These are phyloP conservation scores for Phortica magna DNA, from an alignment of 2,888 invertebrate species.

Conservation along the genomic window DNA sequence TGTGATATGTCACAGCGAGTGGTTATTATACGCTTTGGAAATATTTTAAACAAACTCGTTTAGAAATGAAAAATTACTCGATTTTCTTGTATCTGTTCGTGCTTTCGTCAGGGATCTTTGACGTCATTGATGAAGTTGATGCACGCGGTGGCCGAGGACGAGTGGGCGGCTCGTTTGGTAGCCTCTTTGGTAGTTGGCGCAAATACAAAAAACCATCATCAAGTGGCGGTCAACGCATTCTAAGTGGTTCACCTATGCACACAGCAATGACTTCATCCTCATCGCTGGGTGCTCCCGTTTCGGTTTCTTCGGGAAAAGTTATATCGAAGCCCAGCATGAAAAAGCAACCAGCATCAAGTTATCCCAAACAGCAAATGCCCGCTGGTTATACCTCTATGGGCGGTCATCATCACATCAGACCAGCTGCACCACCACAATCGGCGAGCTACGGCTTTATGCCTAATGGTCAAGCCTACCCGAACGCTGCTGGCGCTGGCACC, in stretches of 20 bases:
- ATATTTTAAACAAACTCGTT: neutral
- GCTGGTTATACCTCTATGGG: constrained; percentile 25
- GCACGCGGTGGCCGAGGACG: constrained; percentile 72
- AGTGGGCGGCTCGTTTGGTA: constrained; percentile 71
- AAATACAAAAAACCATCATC: constrained; percentile 71
- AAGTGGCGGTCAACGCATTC: constrained; percentile 60
- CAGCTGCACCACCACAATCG: constrained; percentile 45
- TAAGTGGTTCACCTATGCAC: constrained; percentile 66
- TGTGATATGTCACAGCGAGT: constrained; percentile 23
- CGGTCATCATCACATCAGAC: constrained; percentile 32
- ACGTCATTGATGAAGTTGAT: constrained; percentile 32
- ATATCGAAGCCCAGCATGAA: constrained; percentile 42
- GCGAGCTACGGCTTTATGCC: constrained; percentile 48
- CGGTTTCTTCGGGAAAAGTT: neutral
- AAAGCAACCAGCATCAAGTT: constrained; percentile 50
- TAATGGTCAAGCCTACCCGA: constrained; percentile 34
- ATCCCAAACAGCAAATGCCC: constrained; percentile 62
- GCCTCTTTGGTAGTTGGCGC: constrained; percentile 73
- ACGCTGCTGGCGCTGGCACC: constrained; percentile 53
- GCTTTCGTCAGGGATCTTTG: constrained; percentile 47
- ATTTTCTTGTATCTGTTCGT: constrained; percentile 43
- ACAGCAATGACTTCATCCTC: constrained; percentile 57
- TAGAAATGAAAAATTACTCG: constrained; percentile 38
- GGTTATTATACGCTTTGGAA: neutral
- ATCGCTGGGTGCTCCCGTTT: neutral